Base-by-base conservation (phyloP, 2,797 vertebrate species). In the Sebastes dallii region DNA sequence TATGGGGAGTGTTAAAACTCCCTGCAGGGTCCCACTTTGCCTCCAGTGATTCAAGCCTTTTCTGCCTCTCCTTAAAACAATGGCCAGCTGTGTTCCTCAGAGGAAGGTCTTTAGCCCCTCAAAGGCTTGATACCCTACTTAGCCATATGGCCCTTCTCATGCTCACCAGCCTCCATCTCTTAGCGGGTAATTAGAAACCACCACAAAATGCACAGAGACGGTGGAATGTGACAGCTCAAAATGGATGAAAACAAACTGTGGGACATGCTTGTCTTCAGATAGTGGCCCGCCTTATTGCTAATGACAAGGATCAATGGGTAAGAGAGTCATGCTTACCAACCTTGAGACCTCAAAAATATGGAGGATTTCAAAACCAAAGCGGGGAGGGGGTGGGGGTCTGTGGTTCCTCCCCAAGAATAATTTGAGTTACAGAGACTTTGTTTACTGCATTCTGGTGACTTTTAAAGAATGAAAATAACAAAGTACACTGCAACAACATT, bases 41-140 rank as follows among this genome's bases (percentile, higher is more conserved):
- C 36, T 10, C 82, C 62, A 60, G 74, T 90, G 87, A 90, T 56
- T 90, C 86, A 93, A 90, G 56, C 91, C 78, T 64, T 80, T 69
- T 80, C 64, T 69, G 86, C 81, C 76, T 87, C 76, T 14, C 36
- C 71, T 76, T 77, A 83, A 89, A 92, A 95, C 93, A 94, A 91
- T 91, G 75, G 73, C 78, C 92, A 94, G 93, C 89, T 95, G 91
- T 93, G 87, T 91, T 82, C 70, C 77, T 84, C 71, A 70, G 71
- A 86, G 62, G 62, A 71, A 55, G 80, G 75, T 60, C 78, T 86
- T 70, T 77, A 76, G 36, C 72, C 58, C 67, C 67, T 75, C 65
- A 27, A 64, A 73, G 76, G 62, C 75, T 84, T 75, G 81, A 90
- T 91, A 89, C 72, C 81, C 72, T 69, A 71, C 81, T 85, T 79